Percentiles rank a stretch among this genome's conserved stretches.
phyloP scores from a whole-genome alignment of 1,140 invertebrate genomes.

The Trissolcus basalis region DNA sequence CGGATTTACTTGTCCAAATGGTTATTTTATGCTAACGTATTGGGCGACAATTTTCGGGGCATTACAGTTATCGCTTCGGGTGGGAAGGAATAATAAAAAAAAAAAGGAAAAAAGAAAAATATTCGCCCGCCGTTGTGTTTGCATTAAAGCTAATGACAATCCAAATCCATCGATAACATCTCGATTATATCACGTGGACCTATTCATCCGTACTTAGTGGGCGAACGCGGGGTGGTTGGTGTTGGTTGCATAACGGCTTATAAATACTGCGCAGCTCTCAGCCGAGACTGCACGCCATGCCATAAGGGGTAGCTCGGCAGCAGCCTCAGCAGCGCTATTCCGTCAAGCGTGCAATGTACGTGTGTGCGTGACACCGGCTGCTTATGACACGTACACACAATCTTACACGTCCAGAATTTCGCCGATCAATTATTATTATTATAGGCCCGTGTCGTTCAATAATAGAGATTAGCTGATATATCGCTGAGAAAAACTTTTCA shows the following conservation, averaged over 20 bases:
- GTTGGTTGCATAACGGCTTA: slow-evolving; percentile 63
- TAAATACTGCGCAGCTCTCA: slow-evolving; percentile 60
- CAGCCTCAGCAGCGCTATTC: slow-evolving; percentile 44
- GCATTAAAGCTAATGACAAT: slow-evolving; percentile 62
- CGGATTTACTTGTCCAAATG: slow-evolving; percentile 47
- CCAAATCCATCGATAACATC: slow-evolving; percentile 68
- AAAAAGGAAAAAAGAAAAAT: slow-evolving; percentile 34
- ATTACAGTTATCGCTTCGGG: slow-evolving; percentile 38
- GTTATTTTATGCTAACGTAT: slow-evolving; percentile 51
- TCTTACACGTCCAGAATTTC: slow-evolving; percentile 61
- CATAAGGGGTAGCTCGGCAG: slow-evolving; percentile 43
- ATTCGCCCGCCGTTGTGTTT: slow-evolving; percentile 46
- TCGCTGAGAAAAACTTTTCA: slow-evolving; percentile 57
- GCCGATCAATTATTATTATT: slow-evolving; percentile 69
- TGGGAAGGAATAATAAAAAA: slow-evolving; percentile 4
- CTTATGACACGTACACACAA: slow-evolving; percentile 56
- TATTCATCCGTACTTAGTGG: slow-evolving; percentile 63
- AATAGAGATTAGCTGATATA: slow-evolving; percentile 69
- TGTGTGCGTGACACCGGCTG: slow-evolving; percentile 52
- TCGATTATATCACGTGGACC: slow-evolving; percentile 63
- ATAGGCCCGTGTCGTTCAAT: slow-evolving; percentile 69
- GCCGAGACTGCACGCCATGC: slow-evolving; percentile 43
- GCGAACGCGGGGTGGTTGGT: slow-evolving; percentile 50
- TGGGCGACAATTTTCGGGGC: slow-evolving; percentile 36
- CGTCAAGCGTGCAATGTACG: slow-evolving; percentile 47